Conservation (phyloP, 2,888 invertebrate genomes). For the Nemotelus nigrinus region DNA sequence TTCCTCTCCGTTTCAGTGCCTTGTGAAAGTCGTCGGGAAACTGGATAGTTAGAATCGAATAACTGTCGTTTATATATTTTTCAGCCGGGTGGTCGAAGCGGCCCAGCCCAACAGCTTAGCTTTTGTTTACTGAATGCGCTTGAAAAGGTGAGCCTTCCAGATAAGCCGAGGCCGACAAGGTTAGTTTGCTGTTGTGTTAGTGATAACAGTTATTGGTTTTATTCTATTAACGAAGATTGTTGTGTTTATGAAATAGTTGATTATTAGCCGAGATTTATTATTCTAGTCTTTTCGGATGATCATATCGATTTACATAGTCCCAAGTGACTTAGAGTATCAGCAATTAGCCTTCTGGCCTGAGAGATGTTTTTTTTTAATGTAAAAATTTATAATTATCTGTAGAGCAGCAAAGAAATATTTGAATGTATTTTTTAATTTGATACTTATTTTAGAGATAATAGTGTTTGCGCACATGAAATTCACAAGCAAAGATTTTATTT, state of each 20-base stretch:
- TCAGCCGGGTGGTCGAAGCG: background rate
- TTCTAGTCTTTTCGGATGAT: conserved; percentile 15
- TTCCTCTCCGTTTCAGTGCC: background rate
- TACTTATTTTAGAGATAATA: too few species aligned
- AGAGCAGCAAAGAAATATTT: too few species aligned
- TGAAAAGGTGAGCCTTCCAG: conserved; percentile 31
- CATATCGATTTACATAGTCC: background rate
- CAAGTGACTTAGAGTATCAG: too few species aligned
- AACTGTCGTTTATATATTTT: conserved; percentile 25
- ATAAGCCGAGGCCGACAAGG: conserved; percentile 21
- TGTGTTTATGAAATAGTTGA: background rate
- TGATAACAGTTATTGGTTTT: background rate
- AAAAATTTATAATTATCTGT: too few species aligned
- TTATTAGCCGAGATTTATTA: background rate
- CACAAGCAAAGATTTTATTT: too few species aligned
- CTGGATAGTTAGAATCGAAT: conserved; percentile 3
- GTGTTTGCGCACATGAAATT: too few species aligned
- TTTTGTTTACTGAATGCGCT: conserved; percentile 39
- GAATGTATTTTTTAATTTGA: too few species aligned
- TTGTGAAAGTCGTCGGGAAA: conserved; percentile 7
- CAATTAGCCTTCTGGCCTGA: too few species aligned
- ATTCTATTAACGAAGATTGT: background rate
- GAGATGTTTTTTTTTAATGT: too few species aligned
- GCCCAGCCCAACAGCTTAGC: background rate
- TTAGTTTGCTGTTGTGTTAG: conserved; percentile 13